A percentile compares a stretch with the other conserved stretches of the same genome.
Evolutionary conservation across 2,888 invertebrate species (phyloP).

Genomic region (Drosophila mulleri): DNA sequence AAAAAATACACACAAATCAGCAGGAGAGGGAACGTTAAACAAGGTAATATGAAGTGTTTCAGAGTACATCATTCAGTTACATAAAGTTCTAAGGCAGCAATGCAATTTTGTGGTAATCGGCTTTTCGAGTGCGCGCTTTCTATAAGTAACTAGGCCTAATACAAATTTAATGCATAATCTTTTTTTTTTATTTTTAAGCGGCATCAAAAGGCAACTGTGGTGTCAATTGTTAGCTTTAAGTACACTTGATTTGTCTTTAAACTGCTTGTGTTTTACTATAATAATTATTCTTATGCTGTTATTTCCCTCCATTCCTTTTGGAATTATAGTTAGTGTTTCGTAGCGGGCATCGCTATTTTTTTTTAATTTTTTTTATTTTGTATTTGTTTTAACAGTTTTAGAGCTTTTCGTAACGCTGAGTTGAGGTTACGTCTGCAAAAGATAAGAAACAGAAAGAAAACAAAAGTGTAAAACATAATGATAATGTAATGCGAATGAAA

Average conservation of each 20-base stretch:
- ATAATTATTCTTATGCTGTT: conserved; percentile 29
- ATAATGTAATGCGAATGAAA: conserved; percentile 51
- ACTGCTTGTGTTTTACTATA: conserved; percentile 23
- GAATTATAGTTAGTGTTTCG: conserved; percentile 50
- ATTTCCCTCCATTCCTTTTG: conserved; percentile 49
- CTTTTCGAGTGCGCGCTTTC: conserved; percentile 61
- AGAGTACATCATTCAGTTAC: conserved; percentile 31
- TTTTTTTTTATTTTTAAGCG: conserved; percentile 24
- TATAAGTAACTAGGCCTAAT: conserved; percentile 67
- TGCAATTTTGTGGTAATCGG: conserved; percentile 36
- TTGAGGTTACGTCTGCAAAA: conserved; percentile 95
- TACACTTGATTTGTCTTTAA: conserved; percentile 68
- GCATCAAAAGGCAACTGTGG: conserved; percentile 62
- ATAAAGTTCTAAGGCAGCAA: conserved; percentile 43
- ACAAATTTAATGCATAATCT: conserved; percentile 35
- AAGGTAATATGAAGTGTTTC: conserved; percentile 14
- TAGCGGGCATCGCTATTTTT: conserved; percentile 61
- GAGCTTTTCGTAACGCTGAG: conserved; percentile 96
- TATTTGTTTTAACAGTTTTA: conserved; percentile 85
- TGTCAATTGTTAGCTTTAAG: conserved; percentile 56
- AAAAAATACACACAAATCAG: conserved; percentile 41
- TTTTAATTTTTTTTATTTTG: conserved; percentile 6
- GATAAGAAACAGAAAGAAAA: conserved; percentile 84
- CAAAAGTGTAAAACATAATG: conserved; percentile 62
- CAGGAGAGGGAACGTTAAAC: conserved; percentile 25